phyloP scores from a whole-genome alignment of 2,113 vertebrate species.

The Rhodinocichla rosea region DNA sequence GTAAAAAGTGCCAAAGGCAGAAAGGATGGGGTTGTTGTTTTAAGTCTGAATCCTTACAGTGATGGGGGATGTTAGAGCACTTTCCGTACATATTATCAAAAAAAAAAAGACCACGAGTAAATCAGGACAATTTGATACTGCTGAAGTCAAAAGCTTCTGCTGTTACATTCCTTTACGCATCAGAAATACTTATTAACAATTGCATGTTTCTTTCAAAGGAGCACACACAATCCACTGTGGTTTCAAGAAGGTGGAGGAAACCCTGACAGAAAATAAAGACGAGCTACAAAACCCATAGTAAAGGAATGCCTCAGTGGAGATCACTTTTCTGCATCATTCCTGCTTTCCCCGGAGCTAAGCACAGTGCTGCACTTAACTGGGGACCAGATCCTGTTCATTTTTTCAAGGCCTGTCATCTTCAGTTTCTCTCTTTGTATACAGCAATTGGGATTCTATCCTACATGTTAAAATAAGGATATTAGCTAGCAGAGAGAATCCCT shows the following conservation, averaged over 20 bases:
- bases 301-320: conserved; percentile 1
- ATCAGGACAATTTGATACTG: neutral
- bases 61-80: neutral
- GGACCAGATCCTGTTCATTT: neutral
- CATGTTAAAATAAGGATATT: neutral
- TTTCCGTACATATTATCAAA: neutral
- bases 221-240: neutral
- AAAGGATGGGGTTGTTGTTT: neutral
- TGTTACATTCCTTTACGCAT: neutral
- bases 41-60: neutral
- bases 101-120: neutral
- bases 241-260: neutral
- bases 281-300: neutral
- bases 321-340: conserved; percentile 2
- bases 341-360: neutral
- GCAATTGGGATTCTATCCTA: neutral
- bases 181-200: neutral
- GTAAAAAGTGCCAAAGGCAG: conserved; percentile 4
- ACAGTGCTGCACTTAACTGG: neutral
- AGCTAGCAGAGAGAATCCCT: neutral
- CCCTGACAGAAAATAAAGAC: conserved; percentile 9
- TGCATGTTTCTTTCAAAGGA: conserved; percentile 4
- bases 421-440: neutral
- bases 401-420: neutral
- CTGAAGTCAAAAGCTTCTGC: neutral